phyloP scores from a whole-genome alignment of 2,888 invertebrate genomes.

The Hydriomena furcata region DNA sequence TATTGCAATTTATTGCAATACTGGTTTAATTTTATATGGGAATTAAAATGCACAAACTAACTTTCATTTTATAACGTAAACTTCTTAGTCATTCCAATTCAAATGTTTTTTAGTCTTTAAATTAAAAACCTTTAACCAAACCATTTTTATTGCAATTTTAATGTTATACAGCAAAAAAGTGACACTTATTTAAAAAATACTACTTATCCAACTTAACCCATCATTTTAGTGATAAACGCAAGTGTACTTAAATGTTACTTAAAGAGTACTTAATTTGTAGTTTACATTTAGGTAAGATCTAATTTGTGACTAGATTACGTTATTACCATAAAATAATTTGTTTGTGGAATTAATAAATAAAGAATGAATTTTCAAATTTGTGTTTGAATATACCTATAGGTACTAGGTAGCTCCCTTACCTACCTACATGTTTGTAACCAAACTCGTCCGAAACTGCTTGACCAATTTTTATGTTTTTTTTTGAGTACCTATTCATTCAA shows the following conservation, averaged over 20 bases:
- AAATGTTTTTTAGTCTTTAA: background rate
- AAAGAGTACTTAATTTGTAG: slow-evolving; percentile 63
- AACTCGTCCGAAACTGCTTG: too few relatives aligned
- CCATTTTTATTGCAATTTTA: background rate
- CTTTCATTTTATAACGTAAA: slow-evolving; percentile 36
- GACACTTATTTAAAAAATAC: slow-evolving; percentile 2
- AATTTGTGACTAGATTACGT: slow-evolving; percentile 65
- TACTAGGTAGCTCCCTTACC: too few relatives aligned
- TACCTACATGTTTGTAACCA: too few relatives aligned
- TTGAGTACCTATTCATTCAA: too few relatives aligned
- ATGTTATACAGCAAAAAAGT: slow-evolving; percentile 3
- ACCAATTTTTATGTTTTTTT: too few relatives aligned
- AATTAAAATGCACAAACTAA: slow-evolving; percentile 46
- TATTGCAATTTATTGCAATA: slow-evolving; percentile 15
- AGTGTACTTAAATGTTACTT: slow-evolving; percentile 56
- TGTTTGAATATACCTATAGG: too few relatives aligned
- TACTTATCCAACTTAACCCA: slow-evolving; percentile 29
- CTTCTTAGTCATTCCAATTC: slow-evolving; percentile 60
- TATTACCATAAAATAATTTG: slow-evolving; percentile 55
- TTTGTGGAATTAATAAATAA: slow-evolving; percentile 76
- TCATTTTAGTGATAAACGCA: slow-evolving; percentile 41
- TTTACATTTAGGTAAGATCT: slow-evolving; percentile 66
- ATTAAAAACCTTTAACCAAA: too few relatives aligned
- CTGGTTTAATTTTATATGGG: slow-evolving; percentile 34
- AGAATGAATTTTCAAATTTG: slow-evolving; percentile 38